These are phyloP conservation scores for Ophion ellenae DNA, from an alignment of 2,888 invertebrate genomes.

Conservation along the genomic window DNA sequence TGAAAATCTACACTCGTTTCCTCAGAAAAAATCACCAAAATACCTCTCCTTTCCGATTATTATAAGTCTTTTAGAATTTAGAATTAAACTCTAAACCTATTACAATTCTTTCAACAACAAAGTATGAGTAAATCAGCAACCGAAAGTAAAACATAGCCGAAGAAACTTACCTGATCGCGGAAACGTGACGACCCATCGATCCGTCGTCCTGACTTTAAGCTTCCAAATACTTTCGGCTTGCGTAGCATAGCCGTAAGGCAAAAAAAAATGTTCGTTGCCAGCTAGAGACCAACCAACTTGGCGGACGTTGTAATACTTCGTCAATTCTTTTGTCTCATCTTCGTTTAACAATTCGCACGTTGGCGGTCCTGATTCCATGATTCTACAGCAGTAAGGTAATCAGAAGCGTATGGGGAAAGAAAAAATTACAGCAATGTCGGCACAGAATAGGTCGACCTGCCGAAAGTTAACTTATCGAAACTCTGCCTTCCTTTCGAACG, in stretches of 20 bases:
- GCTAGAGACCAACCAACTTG: conserved; percentile 36
- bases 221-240: conserved; percentile 3
- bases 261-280: background rate
- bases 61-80: too few relatives aligned
- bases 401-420: background rate
- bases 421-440: background rate
- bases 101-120: too few relatives aligned
- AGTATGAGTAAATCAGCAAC: too few relatives aligned
- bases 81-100: too few relatives aligned
- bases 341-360: conserved; percentile 18
- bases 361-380: conserved; percentile 21
- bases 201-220: conserved; percentile 6
- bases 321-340: conserved; percentile 6
- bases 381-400: background rate
- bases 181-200: conserved; percentile 45
- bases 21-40: too few relatives aligned
- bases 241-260: background rate
- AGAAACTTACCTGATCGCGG: conserved; percentile 23
- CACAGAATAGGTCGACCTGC: background rate
- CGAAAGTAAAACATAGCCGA: background rate
- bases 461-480: background rate
- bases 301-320: conserved; percentile 6
- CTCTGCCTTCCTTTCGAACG: too few relatives aligned
- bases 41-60: too few relatives aligned
- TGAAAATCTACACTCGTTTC: too few relatives aligned